Conservation (phyloP, 2,113 vertebrate species). For the Apeltes quadracus region DNA sequence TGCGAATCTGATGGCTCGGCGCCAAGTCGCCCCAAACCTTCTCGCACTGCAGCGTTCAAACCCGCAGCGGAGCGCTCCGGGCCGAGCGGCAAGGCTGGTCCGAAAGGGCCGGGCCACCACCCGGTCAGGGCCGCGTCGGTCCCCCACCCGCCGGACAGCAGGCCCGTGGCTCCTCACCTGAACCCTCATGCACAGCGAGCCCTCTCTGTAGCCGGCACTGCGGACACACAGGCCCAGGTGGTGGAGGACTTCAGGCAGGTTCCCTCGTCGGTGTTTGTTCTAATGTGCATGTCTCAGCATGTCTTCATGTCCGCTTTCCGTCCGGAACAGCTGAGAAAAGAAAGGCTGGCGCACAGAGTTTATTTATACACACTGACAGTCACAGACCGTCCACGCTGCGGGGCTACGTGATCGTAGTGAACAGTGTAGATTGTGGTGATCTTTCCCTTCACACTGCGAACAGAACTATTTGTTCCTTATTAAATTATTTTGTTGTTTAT, state of each 20-base stretch:
- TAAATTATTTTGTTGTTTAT: not conserved
- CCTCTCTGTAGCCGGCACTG: slow-evolving; percentile 78
- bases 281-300: slow-evolving; percentile 23
- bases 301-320: not conserved
- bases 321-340: slow-evolving; percentile 7
- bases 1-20: slow-evolving; percentile 53
- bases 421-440: not conserved
- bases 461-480: not conserved
- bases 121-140: slow-evolving; percentile 80
- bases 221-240: slow-evolving; percentile 74
- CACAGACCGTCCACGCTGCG: not conserved
- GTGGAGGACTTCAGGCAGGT: slow-evolving; percentile 81
- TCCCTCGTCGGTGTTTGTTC: slow-evolving; percentile 1
- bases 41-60: slow-evolving; percentile 31
- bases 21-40: slow-evolving; percentile 47
- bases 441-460: not conserved
- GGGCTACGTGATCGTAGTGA: not conserved
- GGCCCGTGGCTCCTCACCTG: slow-evolving; percentile 63
- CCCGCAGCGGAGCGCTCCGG: slow-evolving; percentile 18
- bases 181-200: slow-evolving; percentile 74
- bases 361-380: slow-evolving; percentile 2
- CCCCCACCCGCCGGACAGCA: slow-evolving; percentile 72
- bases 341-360: not conserved
- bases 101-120: slow-evolving; percentile 64
- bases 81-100: slow-evolving; percentile 41